phyloP scores from a whole-genome alignment of 2,113 vertebrate species.

The Sardina pilchardus region DNA sequence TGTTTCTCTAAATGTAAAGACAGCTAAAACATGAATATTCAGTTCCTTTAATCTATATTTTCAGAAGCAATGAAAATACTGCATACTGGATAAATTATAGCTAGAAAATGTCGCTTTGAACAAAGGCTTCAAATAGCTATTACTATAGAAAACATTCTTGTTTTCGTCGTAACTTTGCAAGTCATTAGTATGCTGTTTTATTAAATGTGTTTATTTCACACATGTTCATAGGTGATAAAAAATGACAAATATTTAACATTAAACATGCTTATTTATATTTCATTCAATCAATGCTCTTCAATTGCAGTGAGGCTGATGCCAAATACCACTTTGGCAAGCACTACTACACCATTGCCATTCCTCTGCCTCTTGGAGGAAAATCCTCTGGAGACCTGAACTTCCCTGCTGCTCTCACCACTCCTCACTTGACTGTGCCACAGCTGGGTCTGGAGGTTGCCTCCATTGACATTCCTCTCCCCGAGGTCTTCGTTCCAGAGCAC shows the following conservation, averaged over 20 bases:
- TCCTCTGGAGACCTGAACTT: conserved; percentile 76
- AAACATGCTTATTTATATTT: neutral
- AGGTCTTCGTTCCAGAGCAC: conserved; percentile 75
- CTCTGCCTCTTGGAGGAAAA: conserved; percentile 85
- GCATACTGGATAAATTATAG: neutral
- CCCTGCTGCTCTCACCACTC: conserved; percentile 70
- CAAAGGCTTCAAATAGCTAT: too few species aligned
- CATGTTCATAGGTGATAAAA: neutral
- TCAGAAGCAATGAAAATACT: neutral
- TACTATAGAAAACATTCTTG: too few species aligned
- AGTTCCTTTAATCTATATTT: neutral
- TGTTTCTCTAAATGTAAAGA: neutral
- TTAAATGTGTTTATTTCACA: too few species aligned
- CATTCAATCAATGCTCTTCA: conserved; percentile 47
- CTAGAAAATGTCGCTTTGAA: too few species aligned
- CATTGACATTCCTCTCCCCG: conserved; percentile 74
- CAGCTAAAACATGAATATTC: neutral
- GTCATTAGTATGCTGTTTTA: too few species aligned
- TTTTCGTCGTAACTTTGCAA: too few species aligned
- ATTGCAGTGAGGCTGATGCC: conserved; percentile 77
- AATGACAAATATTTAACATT: neutral
- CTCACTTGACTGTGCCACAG: conserved; percentile 70
- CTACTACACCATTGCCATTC: conserved; percentile 72
- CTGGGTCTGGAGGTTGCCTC: conserved; percentile 77
- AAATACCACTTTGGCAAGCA: conserved; percentile 80